Evolutionary conservation across 2,113 vertebrate genomes (phyloP).

Genomic region (Ceyx melanurus): DNA sequence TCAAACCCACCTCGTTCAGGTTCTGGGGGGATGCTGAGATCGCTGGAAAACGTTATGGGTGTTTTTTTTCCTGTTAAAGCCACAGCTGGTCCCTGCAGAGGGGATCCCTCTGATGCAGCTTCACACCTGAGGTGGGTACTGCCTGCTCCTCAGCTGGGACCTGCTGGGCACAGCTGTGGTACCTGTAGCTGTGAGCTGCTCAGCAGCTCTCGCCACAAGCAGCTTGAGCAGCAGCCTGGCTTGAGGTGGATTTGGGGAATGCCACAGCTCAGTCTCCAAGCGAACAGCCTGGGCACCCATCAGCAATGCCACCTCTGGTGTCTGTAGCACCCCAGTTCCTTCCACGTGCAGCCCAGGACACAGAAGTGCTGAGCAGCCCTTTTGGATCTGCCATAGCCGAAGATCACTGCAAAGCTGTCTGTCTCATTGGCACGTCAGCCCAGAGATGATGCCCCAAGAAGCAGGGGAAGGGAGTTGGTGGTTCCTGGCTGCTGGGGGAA

Average conservation of each 20-base stretch:
- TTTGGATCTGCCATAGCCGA: neutral
- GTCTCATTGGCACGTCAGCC: neutral
- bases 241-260: neutral
- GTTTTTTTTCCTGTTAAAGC: neutral
- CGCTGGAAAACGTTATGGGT: no score
- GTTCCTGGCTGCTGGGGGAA: neutral
- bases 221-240: neutral
- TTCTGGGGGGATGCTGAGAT: neutral
- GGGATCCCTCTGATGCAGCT: neutral
- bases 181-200: neutral
- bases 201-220: neutral
- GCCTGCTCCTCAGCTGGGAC: neutral
- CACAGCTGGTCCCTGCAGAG: neutral
- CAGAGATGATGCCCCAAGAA: neutral
- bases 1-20: neutral
- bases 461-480: neutral
- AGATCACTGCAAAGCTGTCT: neutral
- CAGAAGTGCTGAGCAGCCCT: neutral
- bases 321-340: rapidly evolving
- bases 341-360: neutral
- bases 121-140: neutral
- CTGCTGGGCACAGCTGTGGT: rapidly evolving
- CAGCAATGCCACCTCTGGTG: neutral
- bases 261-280: neutral
- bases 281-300: neutral